These are phyloP conservation scores for Dunckerocampus dactyliophorus DNA, from an alignment of 2,113 vertebrate genomes.

Conservation along the genomic window DNA sequence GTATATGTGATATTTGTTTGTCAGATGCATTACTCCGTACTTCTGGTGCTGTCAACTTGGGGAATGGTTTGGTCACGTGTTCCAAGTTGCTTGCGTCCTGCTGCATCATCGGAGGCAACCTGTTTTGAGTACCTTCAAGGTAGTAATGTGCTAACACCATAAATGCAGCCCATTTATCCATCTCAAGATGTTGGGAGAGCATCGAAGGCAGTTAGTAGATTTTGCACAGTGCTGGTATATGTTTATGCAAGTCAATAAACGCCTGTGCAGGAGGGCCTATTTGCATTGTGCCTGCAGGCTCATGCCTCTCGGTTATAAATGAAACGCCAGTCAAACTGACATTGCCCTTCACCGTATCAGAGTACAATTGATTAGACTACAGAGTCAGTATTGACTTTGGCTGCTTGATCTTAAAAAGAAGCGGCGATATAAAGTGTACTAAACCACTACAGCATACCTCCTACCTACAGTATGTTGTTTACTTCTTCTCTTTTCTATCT, in stretches of 20 bases:
- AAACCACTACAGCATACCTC: constrained; percentile 17
- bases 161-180: neutral
- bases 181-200: neutral
- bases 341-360: neutral
- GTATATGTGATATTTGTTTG: too few relatives aligned
- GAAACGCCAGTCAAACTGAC: constrained; percentile 15
- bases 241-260: constrained; percentile 8
- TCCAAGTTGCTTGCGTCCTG: too few relatives aligned
- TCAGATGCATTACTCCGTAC: too few relatives aligned
- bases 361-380: constrained; percentile 30
- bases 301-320: constrained; percentile 7
- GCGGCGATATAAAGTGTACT: constrained; percentile 32
- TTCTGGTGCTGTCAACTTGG: too few relatives aligned
- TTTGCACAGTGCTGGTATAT: neutral
- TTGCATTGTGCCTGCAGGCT: constrained; percentile 10
- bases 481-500: constrained; percentile 47
- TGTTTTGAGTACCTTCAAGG: too few relatives aligned
- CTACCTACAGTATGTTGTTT: constrained; percentile 15
- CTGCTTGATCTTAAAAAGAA: constrained; percentile 22
- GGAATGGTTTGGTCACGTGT: too few relatives aligned
- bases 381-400: constrained; percentile 30
- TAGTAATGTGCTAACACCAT: too few relatives aligned
- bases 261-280: neutral
- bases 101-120: too few relatives aligned
- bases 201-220: neutral